Conservation (phyloP, 2,113 vertebrate genomes). For the Labrus mixtus region DNA sequence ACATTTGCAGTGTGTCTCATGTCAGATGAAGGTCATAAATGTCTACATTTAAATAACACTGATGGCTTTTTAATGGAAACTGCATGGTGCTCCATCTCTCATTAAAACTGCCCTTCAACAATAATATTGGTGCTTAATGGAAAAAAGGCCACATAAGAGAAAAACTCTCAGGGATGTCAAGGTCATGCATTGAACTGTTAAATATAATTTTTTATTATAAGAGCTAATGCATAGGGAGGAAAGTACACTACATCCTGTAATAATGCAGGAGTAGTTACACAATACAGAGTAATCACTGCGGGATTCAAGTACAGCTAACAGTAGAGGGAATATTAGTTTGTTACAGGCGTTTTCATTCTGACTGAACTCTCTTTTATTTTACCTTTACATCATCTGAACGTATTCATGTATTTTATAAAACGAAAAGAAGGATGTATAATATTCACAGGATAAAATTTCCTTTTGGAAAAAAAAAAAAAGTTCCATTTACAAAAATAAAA, state of each 20-base stretch:
- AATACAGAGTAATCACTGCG: no score
- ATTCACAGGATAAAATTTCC: no score
- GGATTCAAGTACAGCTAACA: no score
- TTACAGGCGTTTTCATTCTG: no score
- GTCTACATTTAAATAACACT: conserved; percentile 48
- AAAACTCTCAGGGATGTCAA: conserved; percentile 6
- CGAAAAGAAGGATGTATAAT: no score
- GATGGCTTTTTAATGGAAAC: conserved; percentile 54
- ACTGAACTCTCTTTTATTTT: no score
- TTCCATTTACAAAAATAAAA: no score
- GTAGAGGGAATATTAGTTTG: no score
- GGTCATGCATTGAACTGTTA: conserved; percentile 21
- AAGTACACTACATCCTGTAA: background rate
- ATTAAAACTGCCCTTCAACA: conserved; percentile 60
- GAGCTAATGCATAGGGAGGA: background rate
- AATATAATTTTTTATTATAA: background rate
- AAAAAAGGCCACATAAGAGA: conserved; percentile 18
- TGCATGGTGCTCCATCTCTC: conserved; percentile 21
- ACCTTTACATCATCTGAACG: no score
- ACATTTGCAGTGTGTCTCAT: conserved; percentile 25
- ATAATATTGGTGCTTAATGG: conserved; percentile 30
- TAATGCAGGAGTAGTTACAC: no score
- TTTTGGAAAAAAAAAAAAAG: no score
- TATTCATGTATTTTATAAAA: no score
- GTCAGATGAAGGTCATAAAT: conserved; percentile 43